Evolutionary conservation across 2,888 invertebrate species (phyloP), one percentile per base, ranked within the genome.

Genomic region (Archips crataeganus): DNA sequence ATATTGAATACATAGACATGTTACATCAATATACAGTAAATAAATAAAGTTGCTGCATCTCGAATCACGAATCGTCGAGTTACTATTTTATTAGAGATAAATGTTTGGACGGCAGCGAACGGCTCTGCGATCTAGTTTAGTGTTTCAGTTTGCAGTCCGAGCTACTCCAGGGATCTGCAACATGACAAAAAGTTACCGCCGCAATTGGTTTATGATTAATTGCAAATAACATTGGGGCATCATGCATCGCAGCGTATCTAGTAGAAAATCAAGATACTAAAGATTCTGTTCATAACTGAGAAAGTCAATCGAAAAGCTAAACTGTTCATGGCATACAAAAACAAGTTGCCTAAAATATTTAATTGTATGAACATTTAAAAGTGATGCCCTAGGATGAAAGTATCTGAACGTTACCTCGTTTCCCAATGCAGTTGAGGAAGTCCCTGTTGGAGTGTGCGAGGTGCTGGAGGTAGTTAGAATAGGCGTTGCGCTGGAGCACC

Each of bases 361-460:
- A 15, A 0, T 15, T 15, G n/a, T 11, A 3, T 9, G 10, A 32
- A 32, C 10, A 11, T 57, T 10, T 32, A 32, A 32, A 9, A 6
- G 32, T 8, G 57, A 10, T 8, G 49, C n/a, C 2, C 23, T 54
- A 42, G 23, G 4, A 15, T 4, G 9, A 54, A 54, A 15, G 6
- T 54, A 23, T 23, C 45, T 8, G 67, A 47, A 59, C 77, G 91
- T 88, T 81, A 93, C 93, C 92, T 90, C 93, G 82, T 83, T 93
- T 93, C 45, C 93, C 93, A 69, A 93, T 82, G 71, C 86, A 85
- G 80, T 93, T 87, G 68, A 93, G 85, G 79, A 82, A 87, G 71
- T 86, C 80, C 74, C 93, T 82, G 84, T 93, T 93, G 71, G 85
- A 85, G 66, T 88, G 87, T 2, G 86, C 89, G 23, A 90, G 83